Percentiles rank a stretch among this genome's conserved stretches.
Conservation (phyloP, 1,140 invertebrate species). For the Papilio helenus region DNA sequence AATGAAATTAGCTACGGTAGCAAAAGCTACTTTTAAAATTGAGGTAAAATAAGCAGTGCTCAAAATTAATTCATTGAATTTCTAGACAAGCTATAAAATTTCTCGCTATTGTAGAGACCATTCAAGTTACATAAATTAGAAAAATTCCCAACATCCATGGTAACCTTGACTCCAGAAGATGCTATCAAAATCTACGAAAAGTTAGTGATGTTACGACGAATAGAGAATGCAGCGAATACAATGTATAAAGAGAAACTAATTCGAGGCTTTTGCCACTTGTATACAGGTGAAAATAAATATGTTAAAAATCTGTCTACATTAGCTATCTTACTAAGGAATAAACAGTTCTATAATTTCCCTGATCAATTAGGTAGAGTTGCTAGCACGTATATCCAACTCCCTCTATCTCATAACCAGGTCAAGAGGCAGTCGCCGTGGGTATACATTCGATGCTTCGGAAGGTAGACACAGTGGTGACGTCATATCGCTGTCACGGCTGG, state of each 20-base stretch:
- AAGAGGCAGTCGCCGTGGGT: slow-evolving; percentile 94
- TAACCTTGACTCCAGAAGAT: slow-evolving; percentile 90
- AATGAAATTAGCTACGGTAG: slow-evolving; percentile 84
- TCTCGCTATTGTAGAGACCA: slow-evolving; percentile 82
- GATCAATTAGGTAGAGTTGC: no score
- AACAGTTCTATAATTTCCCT: no score
- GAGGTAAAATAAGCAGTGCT: slow-evolving; percentile 78
- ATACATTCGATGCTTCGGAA: slow-evolving; percentile 92
- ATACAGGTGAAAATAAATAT: slow-evolving; percentile 89
- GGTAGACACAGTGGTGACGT: slow-evolving; percentile 97
- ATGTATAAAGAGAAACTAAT: slow-evolving; percentile 98
- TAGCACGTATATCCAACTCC: not conserved
- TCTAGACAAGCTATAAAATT: not conserved
- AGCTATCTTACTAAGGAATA: no score
- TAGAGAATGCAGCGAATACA: slow-evolving; percentile 96
- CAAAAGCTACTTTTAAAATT: slow-evolving; percentile 88
- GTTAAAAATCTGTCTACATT: not conserved
- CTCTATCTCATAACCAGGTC: slow-evolving; percentile 55
- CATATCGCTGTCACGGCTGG: slow-evolving; percentile 98
- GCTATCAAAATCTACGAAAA: slow-evolving; percentile 91
- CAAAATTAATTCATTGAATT: not conserved
- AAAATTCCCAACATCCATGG: slow-evolving; percentile 89
- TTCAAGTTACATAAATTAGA: slow-evolving; percentile 95
- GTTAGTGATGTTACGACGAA: slow-evolving; percentile 93
- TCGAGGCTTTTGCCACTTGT: slow-evolving; percentile 98